phyloP scores from a whole-genome alignment of 2,888 invertebrate species.

The Melolontha melolontha region DNA sequence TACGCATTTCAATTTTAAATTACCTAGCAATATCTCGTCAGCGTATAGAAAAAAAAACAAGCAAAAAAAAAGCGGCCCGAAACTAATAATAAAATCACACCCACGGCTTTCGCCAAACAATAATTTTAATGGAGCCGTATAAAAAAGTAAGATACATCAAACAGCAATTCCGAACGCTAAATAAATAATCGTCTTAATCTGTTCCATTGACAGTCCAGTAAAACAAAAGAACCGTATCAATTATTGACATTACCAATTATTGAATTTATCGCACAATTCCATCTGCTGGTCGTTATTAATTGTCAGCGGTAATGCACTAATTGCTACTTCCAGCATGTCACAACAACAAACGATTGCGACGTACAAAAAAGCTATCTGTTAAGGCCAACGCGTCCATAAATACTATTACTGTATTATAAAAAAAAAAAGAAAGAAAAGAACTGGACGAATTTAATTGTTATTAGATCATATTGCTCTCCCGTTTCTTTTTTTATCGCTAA shows the following conservation, averaged over 20 bases:
- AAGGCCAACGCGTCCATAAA: slow-evolving; percentile 31
- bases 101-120: slow-evolving; percentile 3
- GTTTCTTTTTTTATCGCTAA: slow-evolving; percentile 2
- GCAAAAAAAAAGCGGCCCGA: neutral
- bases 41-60: neutral
- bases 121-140: slow-evolving; percentile 19
- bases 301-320: slow-evolving; percentile 28
- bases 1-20: neutral
- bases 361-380: slow-evolving; percentile 14
- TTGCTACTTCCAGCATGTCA: slow-evolving; percentile 29
- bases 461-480: slow-evolving; percentile 13
- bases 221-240: slow-evolving; percentile 15
- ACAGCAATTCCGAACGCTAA: slow-evolving; percentile 14
- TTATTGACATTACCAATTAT: slow-evolving; percentile 35
- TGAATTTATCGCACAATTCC: slow-evolving; percentile 17
- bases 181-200: slow-evolving; percentile 30
- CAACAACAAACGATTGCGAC: slow-evolving; percentile 21
- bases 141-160: slow-evolving; percentile 5
- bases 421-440: slow-evolving; percentile 14
- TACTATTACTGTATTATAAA: slow-evolving; percentile 9
- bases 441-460: slow-evolving; percentile 29
- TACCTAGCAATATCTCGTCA: neutral
- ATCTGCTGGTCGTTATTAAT: slow-evolving; percentile 27
- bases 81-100: slow-evolving; percentile 17
- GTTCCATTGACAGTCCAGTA: slow-evolving; percentile 17